These are phyloP conservation scores for Sminthurides bifidus DNA, from an alignment of 1,140 invertebrate species.

Conservation along the genomic window DNA sequence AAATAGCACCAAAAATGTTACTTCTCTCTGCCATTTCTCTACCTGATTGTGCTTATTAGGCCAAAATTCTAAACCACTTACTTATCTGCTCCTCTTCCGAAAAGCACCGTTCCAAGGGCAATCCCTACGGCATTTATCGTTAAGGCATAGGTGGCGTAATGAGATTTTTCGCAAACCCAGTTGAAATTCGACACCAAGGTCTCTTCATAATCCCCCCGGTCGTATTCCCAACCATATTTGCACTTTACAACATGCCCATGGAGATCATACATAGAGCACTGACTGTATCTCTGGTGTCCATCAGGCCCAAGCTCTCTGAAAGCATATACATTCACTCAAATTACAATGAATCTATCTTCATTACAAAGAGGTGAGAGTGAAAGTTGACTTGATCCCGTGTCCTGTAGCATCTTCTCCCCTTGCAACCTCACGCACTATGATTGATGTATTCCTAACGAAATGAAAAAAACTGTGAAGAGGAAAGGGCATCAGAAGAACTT, in stretches of 20 bases:
- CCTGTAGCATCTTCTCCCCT: not conserved
- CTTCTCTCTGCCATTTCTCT: not conserved
- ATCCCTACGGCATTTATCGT: slow-evolving; percentile 19
- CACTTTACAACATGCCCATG: slow-evolving; percentile 7
- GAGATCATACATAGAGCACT: slow-evolving; percentile 23
- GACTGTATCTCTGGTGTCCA: slow-evolving; percentile 12
- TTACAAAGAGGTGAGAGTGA: not conserved
- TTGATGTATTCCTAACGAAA: not conserved
- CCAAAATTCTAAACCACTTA: slow-evolving; percentile 3
- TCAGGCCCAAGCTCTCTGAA: slow-evolving; percentile 17
- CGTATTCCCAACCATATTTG: slow-evolving; percentile 24
- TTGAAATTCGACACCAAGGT: slow-evolving; percentile 25
- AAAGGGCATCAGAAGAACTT: not conserved
- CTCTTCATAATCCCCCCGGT: slow-evolving; percentile 23
- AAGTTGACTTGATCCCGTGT: not conserved
- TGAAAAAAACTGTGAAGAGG: not conserved
- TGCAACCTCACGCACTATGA: not conserved
- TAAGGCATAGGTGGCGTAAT: slow-evolving; percentile 24
- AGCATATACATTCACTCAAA: too few species aligned
- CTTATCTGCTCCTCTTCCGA: slow-evolving; percentile 25
- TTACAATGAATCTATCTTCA: too few species aligned
- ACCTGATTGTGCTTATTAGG: not conserved
- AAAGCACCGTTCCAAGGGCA: slow-evolving; percentile 22
- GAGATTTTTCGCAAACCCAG: slow-evolving; percentile 27
- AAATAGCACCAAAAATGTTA: not conserved